Evolutionary conservation across 2,113 vertebrate species (phyloP), one percentile per base, ranked within the genome.

Genomic region (Copsychus sechellarum): DNA sequence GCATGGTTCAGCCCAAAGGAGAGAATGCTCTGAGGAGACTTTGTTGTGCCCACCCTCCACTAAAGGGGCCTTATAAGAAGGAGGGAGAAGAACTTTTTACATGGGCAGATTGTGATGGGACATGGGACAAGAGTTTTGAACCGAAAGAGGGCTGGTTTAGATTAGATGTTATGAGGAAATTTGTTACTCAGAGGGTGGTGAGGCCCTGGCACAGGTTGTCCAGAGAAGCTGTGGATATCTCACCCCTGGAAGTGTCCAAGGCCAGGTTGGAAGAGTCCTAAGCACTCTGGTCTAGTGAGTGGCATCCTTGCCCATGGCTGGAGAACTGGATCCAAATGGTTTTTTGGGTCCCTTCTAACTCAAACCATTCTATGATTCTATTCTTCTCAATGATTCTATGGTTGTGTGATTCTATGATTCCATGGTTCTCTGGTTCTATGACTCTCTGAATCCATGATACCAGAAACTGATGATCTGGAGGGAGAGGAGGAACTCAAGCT

Each of bases 21-120:
- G 9, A 43, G 4, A 36, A 24, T 15, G 15, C 12, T 23, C 51
- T 50, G 36, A 40, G 58, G 26, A 36, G 10, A 17, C 2, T 4
- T 21, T 26, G 3, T 14, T 19, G 22, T 36, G 34, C 9, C 21
- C 21, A 34, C 14, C 11, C 7, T 40, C 12, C 19, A 43, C 14
- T 51, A 21, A 38, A 51, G 1, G 2, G 2, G 3, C 7, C 5
- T 38, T 21, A 4, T 7, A 8, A 51, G 9, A 25, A 71, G 10
- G 15, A 38, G 11, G 3, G 47, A 51, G 15, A 43, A 19, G 22
- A 16, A 53, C 6, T 28, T 33, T 36, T 81, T 28, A 33, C 7
- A 1, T 5, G 15, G 12, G 8, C 8, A 45, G 36, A 21, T 17
- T 0, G 0, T 29, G 28, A 29, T 23, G 21, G 20, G 24, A 81